A percentile compares a stretch with the other conserved stretches of the same genome.
phyloP scores from a whole-genome alignment of 2,113 vertebrate species.

The Coregonus clupeaformis region DNA sequence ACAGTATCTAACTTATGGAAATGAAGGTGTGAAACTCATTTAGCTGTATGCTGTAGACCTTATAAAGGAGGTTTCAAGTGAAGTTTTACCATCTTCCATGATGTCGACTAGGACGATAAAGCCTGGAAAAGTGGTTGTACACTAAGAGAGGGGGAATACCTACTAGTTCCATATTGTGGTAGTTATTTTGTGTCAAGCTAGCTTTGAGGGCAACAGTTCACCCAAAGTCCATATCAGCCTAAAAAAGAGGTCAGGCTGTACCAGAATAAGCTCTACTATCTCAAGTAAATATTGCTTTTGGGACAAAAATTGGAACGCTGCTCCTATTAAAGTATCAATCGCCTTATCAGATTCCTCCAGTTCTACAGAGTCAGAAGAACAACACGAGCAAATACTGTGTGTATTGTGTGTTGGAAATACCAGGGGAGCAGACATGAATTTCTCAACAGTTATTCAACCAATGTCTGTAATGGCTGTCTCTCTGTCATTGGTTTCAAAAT shows the following conservation, averaged over 20 bases:
- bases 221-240: neutral
- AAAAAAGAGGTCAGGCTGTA: constrained; percentile 1
- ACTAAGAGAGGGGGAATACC: neutral
- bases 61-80: too few species aligned
- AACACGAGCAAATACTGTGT: neutral
- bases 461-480: neutral
- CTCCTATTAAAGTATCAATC: neutral
- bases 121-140: neutral
- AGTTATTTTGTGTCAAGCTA: too few species aligned
- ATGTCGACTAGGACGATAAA: too few species aligned
- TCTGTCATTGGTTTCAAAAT: neutral
- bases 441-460: constrained; percentile 5
- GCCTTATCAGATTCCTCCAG: neutral
- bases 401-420: constrained; percentile 1
- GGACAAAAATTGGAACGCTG: neutral
- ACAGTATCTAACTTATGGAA: too few species aligned
- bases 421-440: neutral
- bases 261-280: neutral
- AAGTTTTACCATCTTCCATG: too few species aligned
- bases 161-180: too few species aligned
- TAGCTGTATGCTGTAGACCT: too few species aligned
- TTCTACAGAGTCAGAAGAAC: neutral
- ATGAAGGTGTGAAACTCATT: too few species aligned
- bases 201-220: too few species aligned
- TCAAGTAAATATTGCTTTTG: constrained; percentile 6